Conservation (phyloP, 2,888 invertebrate genomes). For the Clusia tigrina region DNA sequence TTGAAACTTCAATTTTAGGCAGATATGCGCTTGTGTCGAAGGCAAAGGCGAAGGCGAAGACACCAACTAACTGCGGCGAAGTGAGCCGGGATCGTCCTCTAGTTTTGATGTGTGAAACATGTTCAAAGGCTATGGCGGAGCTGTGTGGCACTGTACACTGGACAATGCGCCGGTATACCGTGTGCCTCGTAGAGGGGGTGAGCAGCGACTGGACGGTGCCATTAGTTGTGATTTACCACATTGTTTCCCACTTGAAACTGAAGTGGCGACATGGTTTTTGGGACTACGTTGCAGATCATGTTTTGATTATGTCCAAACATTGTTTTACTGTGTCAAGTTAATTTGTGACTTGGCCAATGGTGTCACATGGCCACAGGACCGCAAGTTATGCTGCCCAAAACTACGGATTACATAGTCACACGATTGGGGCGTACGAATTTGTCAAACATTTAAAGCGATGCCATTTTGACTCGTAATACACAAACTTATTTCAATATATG, state of each 20-base stretch:
- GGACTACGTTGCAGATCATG: conserved; percentile 11
- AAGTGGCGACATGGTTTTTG: conserved; percentile 34
- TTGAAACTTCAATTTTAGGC: conserved; percentile 49
- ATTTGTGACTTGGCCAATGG: not conserved
- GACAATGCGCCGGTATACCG: no score
- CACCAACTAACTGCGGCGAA: no score
- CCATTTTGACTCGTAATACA: no score
- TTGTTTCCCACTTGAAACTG: conserved; percentile 32
- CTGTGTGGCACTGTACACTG: no score
- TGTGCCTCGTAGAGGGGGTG: conserved; percentile 35
- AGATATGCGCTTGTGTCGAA: conserved; percentile 33
- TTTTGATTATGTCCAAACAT: not conserved
- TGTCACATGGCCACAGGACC: not conserved
- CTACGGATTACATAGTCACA: no score
- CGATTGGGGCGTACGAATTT: no score
- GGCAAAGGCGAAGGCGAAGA: no score
- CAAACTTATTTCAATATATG: no score
- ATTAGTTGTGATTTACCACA: conserved; percentile 47
- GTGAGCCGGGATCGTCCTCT: no score
- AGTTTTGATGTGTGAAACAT: no score
- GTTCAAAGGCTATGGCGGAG: conserved; percentile 1
- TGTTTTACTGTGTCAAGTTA: not conserved
- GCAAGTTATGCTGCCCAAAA: not conserved
- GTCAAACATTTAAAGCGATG: no score
- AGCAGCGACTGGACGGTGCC: conserved; percentile 23